A percentile compares a stretch with the other conserved stretches of the same genome.
Evolutionary conservation across 2,797 vertebrate genomes (phyloP).

Genomic region (Petrocephalus sullivani): DNA sequence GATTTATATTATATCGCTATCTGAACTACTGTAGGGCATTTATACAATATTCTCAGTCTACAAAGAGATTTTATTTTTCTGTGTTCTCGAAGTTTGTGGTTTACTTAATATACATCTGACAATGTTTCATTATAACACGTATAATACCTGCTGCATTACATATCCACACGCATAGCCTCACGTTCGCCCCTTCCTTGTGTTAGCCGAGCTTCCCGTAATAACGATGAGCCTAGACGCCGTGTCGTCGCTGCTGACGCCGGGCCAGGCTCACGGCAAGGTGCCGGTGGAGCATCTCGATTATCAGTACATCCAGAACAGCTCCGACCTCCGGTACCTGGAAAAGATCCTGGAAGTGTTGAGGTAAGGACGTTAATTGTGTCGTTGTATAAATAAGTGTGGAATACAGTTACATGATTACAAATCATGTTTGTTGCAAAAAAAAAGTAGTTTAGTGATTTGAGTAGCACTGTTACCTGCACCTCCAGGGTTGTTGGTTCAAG

Average conservation of each 20-base stretch:
- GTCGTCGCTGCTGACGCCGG: slow-evolving; percentile 31
- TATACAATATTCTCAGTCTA: background rate
- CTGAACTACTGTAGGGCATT: background rate
- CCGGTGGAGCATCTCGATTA: slow-evolving; percentile 70
- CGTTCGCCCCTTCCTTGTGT: no score
- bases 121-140: background rate
- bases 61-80: background rate
- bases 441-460: background rate
- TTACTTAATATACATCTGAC: background rate
- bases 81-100: background rate
- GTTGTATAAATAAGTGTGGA: background rate
- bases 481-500: background rate
- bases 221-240: slow-evolving; percentile 44
- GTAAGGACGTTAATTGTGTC: slow-evolving; percentile 35
- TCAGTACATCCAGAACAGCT: slow-evolving; percentile 60
- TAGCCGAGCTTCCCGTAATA: no score
- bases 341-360: slow-evolving; percentile 58
- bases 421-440: background rate
- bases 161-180: background rate
- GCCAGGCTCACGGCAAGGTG: slow-evolving; percentile 28
- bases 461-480: no score
- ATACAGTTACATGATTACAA: background rate
- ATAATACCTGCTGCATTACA: background rate
- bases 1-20: background rate
- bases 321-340: slow-evolving; percentile 60